These are phyloP conservation scores for Pollachius pollachius DNA, from an alignment of 2,113 vertebrate genomes.

Conservation along the genomic window DNA sequence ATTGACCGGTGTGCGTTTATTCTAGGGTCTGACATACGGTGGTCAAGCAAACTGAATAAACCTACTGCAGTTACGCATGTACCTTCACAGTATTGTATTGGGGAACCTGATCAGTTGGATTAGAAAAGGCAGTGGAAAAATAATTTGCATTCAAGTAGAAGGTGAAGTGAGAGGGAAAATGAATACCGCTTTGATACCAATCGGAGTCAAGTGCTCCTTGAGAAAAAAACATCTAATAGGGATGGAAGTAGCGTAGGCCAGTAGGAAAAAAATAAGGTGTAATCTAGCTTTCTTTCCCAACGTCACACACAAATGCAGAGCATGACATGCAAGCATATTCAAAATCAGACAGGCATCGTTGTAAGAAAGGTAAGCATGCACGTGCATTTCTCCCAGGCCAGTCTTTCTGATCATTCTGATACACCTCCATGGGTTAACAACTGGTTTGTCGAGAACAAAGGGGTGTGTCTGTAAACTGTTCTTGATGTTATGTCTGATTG, in stretches of 20 bases:
- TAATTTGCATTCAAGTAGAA: slow-evolving; percentile 9
- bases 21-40: slow-evolving; percentile 32
- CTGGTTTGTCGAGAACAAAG: background rate
- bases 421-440: background rate
- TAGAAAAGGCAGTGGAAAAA: slow-evolving; percentile 13
- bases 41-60: slow-evolving; percentile 44
- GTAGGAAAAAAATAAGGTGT: slow-evolving; percentile 74
- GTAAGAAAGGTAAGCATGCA: slow-evolving; percentile 56
- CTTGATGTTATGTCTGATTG: background rate
- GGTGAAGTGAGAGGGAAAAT: slow-evolving; percentile 13
- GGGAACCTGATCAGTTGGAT: slow-evolving; percentile 35
- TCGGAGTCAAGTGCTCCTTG: slow-evolving; percentile 46
- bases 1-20: slow-evolving; percentile 26
- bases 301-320: slow-evolving; percentile 71
- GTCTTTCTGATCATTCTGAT: slow-evolving; percentile 84
- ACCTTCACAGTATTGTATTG: slow-evolving; percentile 24
- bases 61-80: slow-evolving; percentile 23
- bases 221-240: slow-evolving; percentile 68
- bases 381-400: slow-evolving; percentile 74
- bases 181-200: slow-evolving; percentile 19
- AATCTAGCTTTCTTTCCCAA: slow-evolving; percentile 80
- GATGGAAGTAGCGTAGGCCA: slow-evolving; percentile 60
- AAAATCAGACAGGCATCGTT: slow-evolving; percentile 58
- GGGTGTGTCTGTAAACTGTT: background rate
- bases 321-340: slow-evolving; percentile 75